Base-by-base conservation (phyloP, 2,888 invertebrate species). In the Marasmarcha lunaedactyla region DNA sequence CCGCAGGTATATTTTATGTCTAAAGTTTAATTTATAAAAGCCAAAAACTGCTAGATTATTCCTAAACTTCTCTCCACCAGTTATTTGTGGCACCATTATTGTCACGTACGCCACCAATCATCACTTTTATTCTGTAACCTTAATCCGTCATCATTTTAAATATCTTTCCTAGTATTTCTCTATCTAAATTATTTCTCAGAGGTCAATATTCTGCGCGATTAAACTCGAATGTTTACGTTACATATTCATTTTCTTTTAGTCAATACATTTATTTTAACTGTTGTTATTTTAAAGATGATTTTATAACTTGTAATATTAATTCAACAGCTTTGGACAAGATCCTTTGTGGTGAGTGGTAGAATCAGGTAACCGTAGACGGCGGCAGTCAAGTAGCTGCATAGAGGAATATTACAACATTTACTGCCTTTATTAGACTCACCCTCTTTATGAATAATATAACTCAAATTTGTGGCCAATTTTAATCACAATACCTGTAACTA, bases 1-100 rank as follows among this genome's bases (percentile, higher is more conserved):
- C 57, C 77, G 96, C 66, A 91, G 95, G 93, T 94, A 76, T 62
- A 43, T 38, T 33, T 25, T 15, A n/a, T n/a, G n/a, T n/a, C n/a
- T n/a, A n/a, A n/a, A n/a, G n/a, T n/a, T n/a, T n/a, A n/a, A n/a
- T n/a, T n/a, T n/a, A n/a, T n/a, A n/a, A n/a, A n/a, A n/a, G n/a
- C n/a, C n/a, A n/a, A n/a, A n/a, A n/a, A n/a, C n/a, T n/a, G n/a
- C n/a, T n/a, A n/a, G n/a, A n/a, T n/a, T n/a, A n/a, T n/a, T n/a
- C n/a, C n/a, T n/a, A n/a, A n/a, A n/a, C n/a, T n/a, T n/a, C n/a
- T n/a, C n/a, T n/a, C n/a, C n/a, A n/a, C n/a, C n/a, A n/a, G n/a
- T n/a, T n/a, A n/a, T n/a, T n/a, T n/a, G n/a, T n/a, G n/a, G n/a
- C n/a, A n/a, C n/a, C n/a, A n/a, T n/a, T n/a, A n/a, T n/a, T n/a